These are phyloP conservation scores for Cassiopea xamachana DNA, from an alignment of 30 jellyfish, hydroid and myxozoan genomes.

Conservation along the genomic window DNA sequence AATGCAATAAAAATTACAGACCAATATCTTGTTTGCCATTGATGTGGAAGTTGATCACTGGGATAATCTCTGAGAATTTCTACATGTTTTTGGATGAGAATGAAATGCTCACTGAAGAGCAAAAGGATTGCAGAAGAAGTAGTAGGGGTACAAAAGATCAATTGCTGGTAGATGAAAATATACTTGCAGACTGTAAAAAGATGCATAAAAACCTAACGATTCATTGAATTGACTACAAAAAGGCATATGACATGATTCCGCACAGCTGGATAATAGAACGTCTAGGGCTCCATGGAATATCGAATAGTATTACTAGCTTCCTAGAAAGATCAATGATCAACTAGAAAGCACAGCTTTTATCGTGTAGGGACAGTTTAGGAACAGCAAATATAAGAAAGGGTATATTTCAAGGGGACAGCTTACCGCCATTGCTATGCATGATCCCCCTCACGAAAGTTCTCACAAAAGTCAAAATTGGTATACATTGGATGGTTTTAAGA, in stretches of 20 bases:
- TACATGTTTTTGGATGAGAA: constrained; percentile 14
- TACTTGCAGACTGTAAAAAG: background rate
- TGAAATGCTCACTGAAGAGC: constrained; percentile 6
- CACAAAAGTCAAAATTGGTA: no score
- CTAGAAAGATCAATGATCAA: background rate
- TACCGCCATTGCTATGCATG: constrained; percentile 7
- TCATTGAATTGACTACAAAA: constrained; percentile 42
- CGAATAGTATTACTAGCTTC: constrained; percentile 1
- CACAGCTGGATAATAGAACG: constrained; percentile 27
- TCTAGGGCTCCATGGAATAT: background rate
- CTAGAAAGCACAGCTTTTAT: constrained; percentile 29
- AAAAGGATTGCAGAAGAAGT: background rate
- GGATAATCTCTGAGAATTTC: constrained; percentile 9
- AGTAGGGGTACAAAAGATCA: constrained; percentile 29
- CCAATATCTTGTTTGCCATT: constrained; percentile 35
- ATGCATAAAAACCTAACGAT: constrained; percentile 4
- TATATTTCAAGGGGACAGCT: constrained; percentile 36
- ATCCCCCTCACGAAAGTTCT: background rate
- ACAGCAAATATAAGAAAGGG: background rate
- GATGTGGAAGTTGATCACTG: constrained; percentile 9
- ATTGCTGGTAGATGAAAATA: constrained; percentile 14
- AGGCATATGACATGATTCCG: constrained; percentile 57
- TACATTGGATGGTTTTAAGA: no score
- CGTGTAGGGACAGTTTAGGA: background rate
- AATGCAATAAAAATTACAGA: background rate